These are phyloP conservation scores for Sula dactylatra DNA, from an alignment of 2,113 vertebrate species.

Conservation along the genomic window DNA sequence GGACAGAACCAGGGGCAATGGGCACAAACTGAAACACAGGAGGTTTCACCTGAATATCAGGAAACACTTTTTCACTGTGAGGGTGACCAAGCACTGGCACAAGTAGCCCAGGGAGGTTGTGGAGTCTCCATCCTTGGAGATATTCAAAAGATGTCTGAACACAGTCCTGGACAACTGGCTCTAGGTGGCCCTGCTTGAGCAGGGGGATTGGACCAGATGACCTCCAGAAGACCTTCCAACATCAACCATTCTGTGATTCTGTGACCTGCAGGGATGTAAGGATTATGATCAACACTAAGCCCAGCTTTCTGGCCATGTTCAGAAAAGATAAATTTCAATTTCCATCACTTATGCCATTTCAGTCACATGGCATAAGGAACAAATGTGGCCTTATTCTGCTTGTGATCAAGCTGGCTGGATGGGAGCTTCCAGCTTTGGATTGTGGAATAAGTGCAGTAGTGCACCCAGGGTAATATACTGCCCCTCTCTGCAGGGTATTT, in stretches of 20 bases:
- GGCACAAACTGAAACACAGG: background rate
- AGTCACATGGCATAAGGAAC: background rate
- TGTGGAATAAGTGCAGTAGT: background rate
- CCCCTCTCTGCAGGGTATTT: background rate
- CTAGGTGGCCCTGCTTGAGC: background rate
- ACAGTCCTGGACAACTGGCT: rapidly evolving
- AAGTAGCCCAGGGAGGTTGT: background rate
- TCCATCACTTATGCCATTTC: background rate
- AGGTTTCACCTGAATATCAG: background rate
- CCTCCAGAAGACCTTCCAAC: background rate
- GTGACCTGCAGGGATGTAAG: background rate
- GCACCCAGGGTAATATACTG: background rate
- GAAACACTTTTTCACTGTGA: background rate
- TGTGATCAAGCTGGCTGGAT: background rate
- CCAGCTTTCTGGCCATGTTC: background rate
- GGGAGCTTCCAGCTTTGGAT: background rate
- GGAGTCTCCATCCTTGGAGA: background rate
- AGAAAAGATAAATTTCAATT: background rate
- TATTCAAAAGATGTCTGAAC: background rate
- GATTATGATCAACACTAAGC: background rate
- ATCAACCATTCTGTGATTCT: background rate
- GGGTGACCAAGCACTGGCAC: rapidly evolving
- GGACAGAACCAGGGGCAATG: background rate
- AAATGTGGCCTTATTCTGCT: background rate
- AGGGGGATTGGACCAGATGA: background rate